Conservation (phyloP, 2,888 invertebrate species). For the Calameuta idolon region DNA sequence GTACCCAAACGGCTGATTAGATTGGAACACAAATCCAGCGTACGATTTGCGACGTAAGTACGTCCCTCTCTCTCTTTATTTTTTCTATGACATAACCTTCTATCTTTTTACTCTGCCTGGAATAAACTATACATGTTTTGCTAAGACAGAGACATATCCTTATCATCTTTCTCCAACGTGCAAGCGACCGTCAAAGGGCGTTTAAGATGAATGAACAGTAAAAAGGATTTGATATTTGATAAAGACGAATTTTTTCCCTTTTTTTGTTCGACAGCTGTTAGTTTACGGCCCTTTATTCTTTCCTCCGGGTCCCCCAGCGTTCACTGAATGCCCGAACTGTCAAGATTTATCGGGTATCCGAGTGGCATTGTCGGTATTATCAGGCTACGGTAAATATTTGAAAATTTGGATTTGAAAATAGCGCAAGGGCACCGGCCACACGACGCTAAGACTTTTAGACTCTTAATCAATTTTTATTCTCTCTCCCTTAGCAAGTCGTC, state of each 20-base stretch:
- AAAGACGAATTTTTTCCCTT: neutral
- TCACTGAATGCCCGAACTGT: slow-evolving; percentile 55
- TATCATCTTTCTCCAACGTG: no score
- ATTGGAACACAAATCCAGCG: slow-evolving; percentile 30
- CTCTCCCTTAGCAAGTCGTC: neutral
- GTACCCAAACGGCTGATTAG: slow-evolving; percentile 41
- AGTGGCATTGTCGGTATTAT: slow-evolving; percentile 15
- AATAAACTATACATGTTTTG: neutral
- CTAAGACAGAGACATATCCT: neutral
- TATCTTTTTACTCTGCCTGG: neutral
- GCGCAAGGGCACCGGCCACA: slow-evolving; percentile 9
- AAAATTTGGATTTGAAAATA: slow-evolving; percentile 23
- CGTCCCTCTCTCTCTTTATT: neutral
- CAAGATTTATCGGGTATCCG: slow-evolving; percentile 34
- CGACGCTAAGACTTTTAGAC: neutral
- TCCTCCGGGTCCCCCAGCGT: slow-evolving; percentile 13
- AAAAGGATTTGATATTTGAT: slow-evolving; percentile 7
- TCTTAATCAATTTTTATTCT: neutral
- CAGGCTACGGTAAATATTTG: slow-evolving; percentile 42
- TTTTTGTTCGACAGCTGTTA: slow-evolving; percentile 44
- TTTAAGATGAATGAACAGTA: slow-evolving; percentile 14
- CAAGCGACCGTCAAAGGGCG: neutral
- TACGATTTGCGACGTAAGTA: neutral
- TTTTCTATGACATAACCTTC: neutral
- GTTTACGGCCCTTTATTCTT: slow-evolving; percentile 48